These are phyloP conservation scores for Daphoenositta chrysoptera DNA, from an alignment of 2,113 vertebrate species.

Conservation along the genomic window DNA sequence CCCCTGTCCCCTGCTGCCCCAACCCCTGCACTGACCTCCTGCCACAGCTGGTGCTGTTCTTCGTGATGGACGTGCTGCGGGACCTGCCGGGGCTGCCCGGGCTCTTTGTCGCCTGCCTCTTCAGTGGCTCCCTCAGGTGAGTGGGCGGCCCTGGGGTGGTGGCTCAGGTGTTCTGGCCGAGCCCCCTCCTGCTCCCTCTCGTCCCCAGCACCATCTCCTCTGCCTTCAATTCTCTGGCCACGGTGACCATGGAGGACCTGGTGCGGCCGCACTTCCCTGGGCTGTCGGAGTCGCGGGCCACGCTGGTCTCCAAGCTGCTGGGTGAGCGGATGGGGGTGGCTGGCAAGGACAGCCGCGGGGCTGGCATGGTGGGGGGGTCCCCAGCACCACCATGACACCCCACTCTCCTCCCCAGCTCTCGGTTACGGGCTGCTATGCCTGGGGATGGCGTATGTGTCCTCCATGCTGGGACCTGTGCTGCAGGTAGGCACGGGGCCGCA, in stretches of 20 bases:
- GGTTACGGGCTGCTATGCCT: constrained; percentile 90
- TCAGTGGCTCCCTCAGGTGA: constrained; percentile 95
- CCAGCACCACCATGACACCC: not conserved
- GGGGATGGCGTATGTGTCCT: constrained; percentile 94
- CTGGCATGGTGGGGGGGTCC: rapidly evolving
- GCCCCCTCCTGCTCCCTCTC: not conserved
- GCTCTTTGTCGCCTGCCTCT: constrained; percentile 94
- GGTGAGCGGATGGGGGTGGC: constrained; percentile 69
- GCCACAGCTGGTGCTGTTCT: constrained; percentile 89
- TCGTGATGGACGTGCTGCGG: constrained; percentile 92
- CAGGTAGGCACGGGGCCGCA: not conserved
- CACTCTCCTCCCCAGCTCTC: constrained; percentile 70
- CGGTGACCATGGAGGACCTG: constrained; percentile 95
- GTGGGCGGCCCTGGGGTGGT: rapidly evolving
- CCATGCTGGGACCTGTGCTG: constrained; percentile 89
- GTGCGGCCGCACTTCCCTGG: constrained; percentile 84
- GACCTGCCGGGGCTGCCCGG: constrained; percentile 87
- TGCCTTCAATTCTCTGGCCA: constrained; percentile 94
- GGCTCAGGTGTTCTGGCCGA: rapidly evolving
- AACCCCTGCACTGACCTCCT: not conserved
- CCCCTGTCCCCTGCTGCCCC: rapidly evolving
- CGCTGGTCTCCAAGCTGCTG: constrained; percentile 84
- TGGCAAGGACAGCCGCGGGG: rapidly evolving
- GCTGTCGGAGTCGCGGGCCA: constrained; percentile 82
- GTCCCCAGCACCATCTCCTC: constrained; percentile 91